A percentile compares a stretch with the other conserved stretches of the same genome.
phyloP scores from a whole-genome alignment of 1,140 invertebrate genomes.

The Prorops nasuta region DNA sequence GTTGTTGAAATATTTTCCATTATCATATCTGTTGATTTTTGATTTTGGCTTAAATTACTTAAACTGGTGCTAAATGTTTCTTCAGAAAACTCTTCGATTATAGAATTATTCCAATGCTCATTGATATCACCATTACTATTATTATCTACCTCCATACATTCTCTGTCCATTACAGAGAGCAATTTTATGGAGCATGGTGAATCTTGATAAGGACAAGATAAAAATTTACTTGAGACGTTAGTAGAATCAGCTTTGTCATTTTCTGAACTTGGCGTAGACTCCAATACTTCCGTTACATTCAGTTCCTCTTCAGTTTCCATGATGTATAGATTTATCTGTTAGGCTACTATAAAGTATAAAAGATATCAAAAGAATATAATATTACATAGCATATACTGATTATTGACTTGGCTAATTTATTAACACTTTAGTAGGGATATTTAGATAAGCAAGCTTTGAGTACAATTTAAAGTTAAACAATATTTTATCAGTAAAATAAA shows the following conservation, averaged over 20 bases:
- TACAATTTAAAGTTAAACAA: no score
- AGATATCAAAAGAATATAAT: slow-evolving; percentile 1
- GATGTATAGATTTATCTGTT: slow-evolving; percentile 14
- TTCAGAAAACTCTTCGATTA: slow-evolving; percentile 3
- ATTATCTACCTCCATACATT: slow-evolving; percentile 16
- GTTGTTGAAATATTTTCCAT: slow-evolving; percentile 22
- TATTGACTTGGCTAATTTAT: slow-evolving; percentile 5
- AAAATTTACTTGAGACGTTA: background rate
- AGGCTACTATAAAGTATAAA: slow-evolving; percentile 24
- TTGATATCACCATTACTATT: slow-evolving; percentile 3
- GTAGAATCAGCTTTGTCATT: background rate
- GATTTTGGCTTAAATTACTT: no score
- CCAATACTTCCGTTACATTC: background rate
- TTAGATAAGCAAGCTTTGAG: no score
- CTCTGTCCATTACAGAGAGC: no score
- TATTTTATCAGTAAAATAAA: slow-evolving; percentile 1
- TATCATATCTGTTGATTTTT: slow-evolving; percentile 1
- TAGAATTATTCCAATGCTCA: slow-evolving; percentile 12
- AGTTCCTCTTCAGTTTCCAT: slow-evolving; percentile 21
- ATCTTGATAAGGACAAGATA: no score
- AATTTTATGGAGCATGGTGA: no score
- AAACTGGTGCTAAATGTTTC: no score
- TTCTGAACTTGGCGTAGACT: background rate
- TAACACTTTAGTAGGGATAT: no score
- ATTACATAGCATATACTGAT: slow-evolving; percentile 4